Evolutionary conservation across 2,888 invertebrate species (phyloP), one percentile per base, ranked within the genome.

Genomic region (Unio pictorum): DNA sequence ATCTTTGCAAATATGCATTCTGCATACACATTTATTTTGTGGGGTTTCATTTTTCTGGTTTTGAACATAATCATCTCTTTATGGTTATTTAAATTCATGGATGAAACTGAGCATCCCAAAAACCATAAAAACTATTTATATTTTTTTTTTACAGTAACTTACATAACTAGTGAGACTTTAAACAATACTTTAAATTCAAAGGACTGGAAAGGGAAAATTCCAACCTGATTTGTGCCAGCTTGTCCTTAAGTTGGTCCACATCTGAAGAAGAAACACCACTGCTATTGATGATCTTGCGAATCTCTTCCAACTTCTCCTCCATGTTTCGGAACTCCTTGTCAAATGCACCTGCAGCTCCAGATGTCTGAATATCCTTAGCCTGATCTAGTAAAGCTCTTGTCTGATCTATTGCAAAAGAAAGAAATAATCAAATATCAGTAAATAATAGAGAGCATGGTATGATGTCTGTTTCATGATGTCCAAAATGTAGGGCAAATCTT

Each of bases 271-370:
- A 92, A 61, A 92, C 89, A 73, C 95, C 95, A 3, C 96, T 95
- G 86, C 95, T 96, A 73, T 94, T 93, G n/a, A 99, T 91, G 65
- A 97, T 92, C 74, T 93, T 92, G 85, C 94, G 93, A 5, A 98
- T 94, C 84, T 95, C 94, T 64, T 94, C 92, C 72, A 99, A 91
- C 87, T 95, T 94, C 72, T 93, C 93, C 80, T 97, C 95, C 94
- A 99, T 96, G 81, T 94, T 94, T 86, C 95, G 95, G 91, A 99
- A 99, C 90, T 98, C 96, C 86, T 95, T 93, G 11, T 97, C 96
- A 89, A 98, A 99, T 0, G 97, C 98, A 55, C 98, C 98, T 1
- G 97, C 95, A 3, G 98, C 96, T 61, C 99, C 99, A 62, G 96
- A 95, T 82, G 95, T 94, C 89, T 98, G 98, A 71, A 99, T 98